These are phyloP conservation scores for Cuniculus paca DNA, from an alignment of 2,797 vertebrate genomes.

Conservation along the genomic window DNA sequence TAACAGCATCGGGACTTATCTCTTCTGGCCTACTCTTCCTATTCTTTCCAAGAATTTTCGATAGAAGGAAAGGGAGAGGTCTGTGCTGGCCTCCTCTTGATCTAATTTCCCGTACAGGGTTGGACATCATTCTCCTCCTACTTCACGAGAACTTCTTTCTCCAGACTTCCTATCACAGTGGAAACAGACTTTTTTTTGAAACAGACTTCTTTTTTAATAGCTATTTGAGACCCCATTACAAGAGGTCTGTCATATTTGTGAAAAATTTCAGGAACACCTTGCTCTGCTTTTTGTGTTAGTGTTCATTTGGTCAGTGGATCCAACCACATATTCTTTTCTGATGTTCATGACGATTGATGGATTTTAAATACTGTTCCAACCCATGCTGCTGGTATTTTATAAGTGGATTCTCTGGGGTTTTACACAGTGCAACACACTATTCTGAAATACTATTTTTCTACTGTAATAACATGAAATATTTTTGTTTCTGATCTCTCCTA, in stretches of 20 bases:
- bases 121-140: neutral
- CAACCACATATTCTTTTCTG: neutral
- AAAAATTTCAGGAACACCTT: conserved; percentile 21
- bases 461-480: neutral
- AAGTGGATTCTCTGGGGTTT: neutral
- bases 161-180: neutral
- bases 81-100: neutral
- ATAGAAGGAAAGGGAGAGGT: neutral
- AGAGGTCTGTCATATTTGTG: neutral
- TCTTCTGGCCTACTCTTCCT: neutral
- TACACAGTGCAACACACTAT: neutral
- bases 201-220: neutral
- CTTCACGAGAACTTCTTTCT: neutral
- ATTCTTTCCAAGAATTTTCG: neutral
- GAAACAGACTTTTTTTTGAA: neutral
- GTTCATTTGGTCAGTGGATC: neutral
- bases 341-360: neutral
- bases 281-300: neutral
- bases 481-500: neutral
- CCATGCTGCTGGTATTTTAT: neutral
- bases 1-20: neutral
- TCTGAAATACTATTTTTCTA: neutral
- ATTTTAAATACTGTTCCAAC: conserved; percentile 3
- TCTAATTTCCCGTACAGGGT: neutral
- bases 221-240: neutral